These are phyloP conservation scores for Acrobasis consociella DNA, from an alignment of 2,888 invertebrate genomes.

Conservation along the genomic window DNA sequence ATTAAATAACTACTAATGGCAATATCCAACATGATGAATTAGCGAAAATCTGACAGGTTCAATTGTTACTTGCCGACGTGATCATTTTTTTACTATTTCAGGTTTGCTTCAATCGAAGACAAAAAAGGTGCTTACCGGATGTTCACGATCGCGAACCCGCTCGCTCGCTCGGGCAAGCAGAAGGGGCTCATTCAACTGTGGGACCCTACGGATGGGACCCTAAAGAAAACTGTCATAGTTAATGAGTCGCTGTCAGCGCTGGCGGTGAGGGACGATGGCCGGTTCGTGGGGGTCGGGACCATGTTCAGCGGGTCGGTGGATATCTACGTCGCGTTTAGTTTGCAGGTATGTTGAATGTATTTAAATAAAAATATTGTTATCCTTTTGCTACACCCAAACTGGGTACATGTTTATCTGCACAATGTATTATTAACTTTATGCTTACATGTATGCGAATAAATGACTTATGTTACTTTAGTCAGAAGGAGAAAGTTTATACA, in stretches of 20 bases:
- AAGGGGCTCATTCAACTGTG: conserved; percentile 91
- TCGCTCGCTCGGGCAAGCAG: conserved; percentile 87
- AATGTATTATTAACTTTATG: too few relatives aligned
- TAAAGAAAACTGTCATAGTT: conserved; percentile 77
- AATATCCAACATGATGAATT: too few relatives aligned
- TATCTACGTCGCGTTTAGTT: conserved; percentile 94
- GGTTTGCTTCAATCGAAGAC: conserved; percentile 88
- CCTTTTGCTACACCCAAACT: too few relatives aligned
- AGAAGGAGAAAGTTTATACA: too few relatives aligned
- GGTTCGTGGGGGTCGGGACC: conserved; percentile 95
- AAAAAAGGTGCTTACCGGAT: conserved; percentile 85
- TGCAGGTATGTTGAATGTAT: conserved; percentile 89
- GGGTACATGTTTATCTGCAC: too few relatives aligned
- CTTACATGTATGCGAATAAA: too few relatives aligned
- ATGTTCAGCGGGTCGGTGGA: conserved; percentile 96
- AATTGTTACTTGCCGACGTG: too few relatives aligned
- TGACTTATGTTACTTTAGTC: too few relatives aligned
- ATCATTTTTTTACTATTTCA: conserved; percentile 44
- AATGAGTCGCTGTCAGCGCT: conserved; percentile 92
- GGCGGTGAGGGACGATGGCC: conserved; percentile 95
- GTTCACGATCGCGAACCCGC: conserved; percentile 91
- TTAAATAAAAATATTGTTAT: too few relatives aligned
- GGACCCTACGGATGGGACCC: conserved; percentile 79
- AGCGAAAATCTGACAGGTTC: too few relatives aligned
- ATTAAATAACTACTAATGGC: too few relatives aligned